Percentiles rank a stretch among this genome's conserved stretches.
Conservation (phyloP, 1,140 invertebrate species). For the Pogonus chalceus region DNA sequence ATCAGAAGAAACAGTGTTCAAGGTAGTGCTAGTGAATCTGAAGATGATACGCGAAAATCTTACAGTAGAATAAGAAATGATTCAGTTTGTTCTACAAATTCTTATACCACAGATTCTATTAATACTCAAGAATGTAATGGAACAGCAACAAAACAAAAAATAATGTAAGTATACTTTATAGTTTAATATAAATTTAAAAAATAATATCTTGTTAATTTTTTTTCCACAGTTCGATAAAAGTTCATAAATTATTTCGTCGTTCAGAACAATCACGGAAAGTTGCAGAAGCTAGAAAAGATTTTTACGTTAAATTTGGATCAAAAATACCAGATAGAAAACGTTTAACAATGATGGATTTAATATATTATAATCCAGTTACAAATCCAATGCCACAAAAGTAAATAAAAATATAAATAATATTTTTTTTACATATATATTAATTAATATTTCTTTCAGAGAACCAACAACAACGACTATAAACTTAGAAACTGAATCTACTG, state of each 20-base stretch:
- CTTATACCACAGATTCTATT: not conserved
- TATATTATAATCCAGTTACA: constrained; percentile 74
- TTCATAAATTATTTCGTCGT: constrained; percentile 15
- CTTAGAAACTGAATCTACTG: constrained; percentile 12
- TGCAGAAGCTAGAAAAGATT: constrained; percentile 45
- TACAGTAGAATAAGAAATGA: constrained; percentile 26
- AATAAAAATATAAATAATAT: constrained; percentile 7
- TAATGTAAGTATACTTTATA: not conserved
- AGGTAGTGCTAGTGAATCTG: constrained; percentile 31
- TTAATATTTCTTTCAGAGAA: not conserved
- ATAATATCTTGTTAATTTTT: not conserved
- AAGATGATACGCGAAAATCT: constrained; percentile 28
- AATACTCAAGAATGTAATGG: not conserved
- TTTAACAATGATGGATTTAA: constrained; percentile 82
- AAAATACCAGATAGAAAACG: constrained; percentile 50
- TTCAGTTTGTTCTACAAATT: constrained; percentile 23
- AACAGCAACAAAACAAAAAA: not conserved
- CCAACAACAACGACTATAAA: constrained; percentile 7
- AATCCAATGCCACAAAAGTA: constrained; percentile 48
- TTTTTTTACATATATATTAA: not conserved
- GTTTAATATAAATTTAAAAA: not conserved
- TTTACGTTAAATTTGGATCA: constrained; percentile 44
- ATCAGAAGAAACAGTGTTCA: constrained; percentile 26
- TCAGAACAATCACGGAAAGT: constrained; percentile 42
- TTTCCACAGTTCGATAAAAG: constrained; percentile 15